A percentile compares a stretch with the other conserved stretches of the same genome.
These are phyloP conservation scores for Metellina segmentata DNA, from an alignment of 2,888 invertebrate genomes.

Conservation along the genomic window DNA sequence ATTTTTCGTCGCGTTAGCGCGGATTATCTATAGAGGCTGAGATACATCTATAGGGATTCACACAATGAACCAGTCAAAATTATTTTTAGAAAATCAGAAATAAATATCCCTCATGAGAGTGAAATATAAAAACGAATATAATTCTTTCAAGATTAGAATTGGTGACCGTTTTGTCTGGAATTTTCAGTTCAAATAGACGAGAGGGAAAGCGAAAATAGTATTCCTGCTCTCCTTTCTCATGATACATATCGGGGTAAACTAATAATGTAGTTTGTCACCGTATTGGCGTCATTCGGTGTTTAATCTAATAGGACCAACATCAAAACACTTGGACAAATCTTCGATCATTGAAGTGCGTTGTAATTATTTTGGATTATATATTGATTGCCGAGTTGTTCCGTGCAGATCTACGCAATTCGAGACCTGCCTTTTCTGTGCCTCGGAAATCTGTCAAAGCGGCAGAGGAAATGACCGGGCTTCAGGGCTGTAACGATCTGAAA, in stretches of 20 bases:
- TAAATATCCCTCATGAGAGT: too few relatives aligned
- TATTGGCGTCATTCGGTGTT: neutral
- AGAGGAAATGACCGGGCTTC: constrained; percentile 24
- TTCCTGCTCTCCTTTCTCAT: neutral
- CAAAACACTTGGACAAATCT: neutral
- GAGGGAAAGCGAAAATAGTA: neutral
- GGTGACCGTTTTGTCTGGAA: too few relatives aligned
- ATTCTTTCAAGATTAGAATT: too few relatives aligned
- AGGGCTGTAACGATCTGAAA: constrained; percentile 46
- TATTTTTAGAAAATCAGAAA: too few relatives aligned
- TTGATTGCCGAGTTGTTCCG: neutral
- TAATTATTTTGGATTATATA: constrained; percentile 11
- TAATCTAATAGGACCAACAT: neutral
- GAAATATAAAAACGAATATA: too few relatives aligned
- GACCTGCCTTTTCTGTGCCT: neutral
- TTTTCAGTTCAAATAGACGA: too few relatives aligned
- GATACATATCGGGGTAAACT: too few relatives aligned
- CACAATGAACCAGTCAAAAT: constrained; percentile 5
- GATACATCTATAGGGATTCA: neutral
- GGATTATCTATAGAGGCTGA: neutral
- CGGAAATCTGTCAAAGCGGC: constrained; percentile 9
- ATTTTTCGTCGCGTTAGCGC: neutral
- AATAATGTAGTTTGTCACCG: neutral
- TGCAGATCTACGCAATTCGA: constrained; percentile 10
- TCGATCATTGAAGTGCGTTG: neutral